Evolutionary conservation across 2,797 vertebrate genomes (phyloP), one percentile per base, ranked within the genome.

Genomic region (Pipistrellus kuhlii): DNA sequence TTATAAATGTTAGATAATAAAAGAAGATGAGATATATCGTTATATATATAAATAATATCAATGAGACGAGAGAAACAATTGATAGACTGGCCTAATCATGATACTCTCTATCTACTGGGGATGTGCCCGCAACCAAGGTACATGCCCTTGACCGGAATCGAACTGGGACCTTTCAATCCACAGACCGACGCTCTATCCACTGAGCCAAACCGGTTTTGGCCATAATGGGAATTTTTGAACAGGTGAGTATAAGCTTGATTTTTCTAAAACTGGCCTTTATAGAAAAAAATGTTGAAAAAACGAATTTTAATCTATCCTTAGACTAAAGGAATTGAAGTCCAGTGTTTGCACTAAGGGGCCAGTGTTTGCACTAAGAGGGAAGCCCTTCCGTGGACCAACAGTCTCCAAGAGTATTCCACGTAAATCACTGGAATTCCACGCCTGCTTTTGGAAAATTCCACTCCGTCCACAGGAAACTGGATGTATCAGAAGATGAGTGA

Each of bases 281-380:
- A 62, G 44, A 11, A 30, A 80, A 72, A 89, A 85, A 86, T 5
- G 6, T 57, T 83, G 35, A 0, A 51, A 51, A 89, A 64, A 46
- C 35, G 44, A 1, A 10, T 4, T 18, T 27, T 46, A 44, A 53
- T 35, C 27, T 80, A 59, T 73, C 41, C 59, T 83, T 38, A 73
- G 53, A 35, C 96, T 71, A 94, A 83, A 64, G 46, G 14, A 92
- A 88, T 41, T 9, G 44, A 91, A 62, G 41, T 5, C 25, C 11
- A 73, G 21, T 8, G n/a, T 71, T 35, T 35, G 35, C n/a, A n/a
- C n/a, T n/a, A n/a, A n/a, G n/a, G n/a, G n/a, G n/a, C n/a, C n/a
- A n/a, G n/a, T n/a, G n/a, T n/a, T 44, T 71, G 20, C 30, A 5
- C 30, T 44, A 35, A 44, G 3, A 30, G 32, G 38, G 76, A 14